These are phyloP conservation scores for Aphelocoma californica DNA, from an alignment of 2,797 vertebrate species.

Conservation along the genomic window DNA sequence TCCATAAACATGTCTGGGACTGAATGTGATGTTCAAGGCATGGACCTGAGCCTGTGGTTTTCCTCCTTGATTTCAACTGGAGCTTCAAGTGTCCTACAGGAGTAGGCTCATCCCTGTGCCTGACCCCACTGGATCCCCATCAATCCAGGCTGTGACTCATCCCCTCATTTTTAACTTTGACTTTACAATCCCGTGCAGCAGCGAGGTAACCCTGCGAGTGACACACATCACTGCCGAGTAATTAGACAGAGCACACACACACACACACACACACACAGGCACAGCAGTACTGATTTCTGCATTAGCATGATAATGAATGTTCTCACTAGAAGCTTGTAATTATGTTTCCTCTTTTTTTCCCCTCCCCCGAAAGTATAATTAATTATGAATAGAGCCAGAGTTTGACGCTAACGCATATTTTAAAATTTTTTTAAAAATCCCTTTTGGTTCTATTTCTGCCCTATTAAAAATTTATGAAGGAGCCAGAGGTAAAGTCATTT, in stretches of 20 bases:
- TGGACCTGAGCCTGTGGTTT: not conserved
- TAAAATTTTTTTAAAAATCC: not conserved
- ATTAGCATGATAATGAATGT: slow-evolving; percentile 78
- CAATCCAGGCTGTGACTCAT: not conserved
- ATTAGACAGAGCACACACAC: slow-evolving; percentile 15
- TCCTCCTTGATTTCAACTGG: not conserved
- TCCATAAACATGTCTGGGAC: slow-evolving; percentile 28
- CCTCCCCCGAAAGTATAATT: slow-evolving; percentile 73
- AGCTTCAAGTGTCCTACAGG: not conserved
- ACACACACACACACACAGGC: not conserved
- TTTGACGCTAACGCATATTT: slow-evolving; percentile 9
- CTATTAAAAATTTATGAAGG: slow-evolving; percentile 64
- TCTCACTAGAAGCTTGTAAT: slow-evolving; percentile 76
- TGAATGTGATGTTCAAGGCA: not conserved
- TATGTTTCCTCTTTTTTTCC: slow-evolving; percentile 68
- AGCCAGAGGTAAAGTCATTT: slow-evolving; percentile 56
- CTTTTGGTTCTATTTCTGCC: slow-evolving; percentile 70
- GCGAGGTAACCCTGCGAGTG: not conserved
- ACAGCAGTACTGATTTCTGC: slow-evolving; percentile 52
- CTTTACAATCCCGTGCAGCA: not conserved
- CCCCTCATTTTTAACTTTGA: not conserved
- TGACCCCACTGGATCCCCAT: not conserved
- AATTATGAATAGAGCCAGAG: slow-evolving; percentile 73
- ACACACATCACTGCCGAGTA: slow-evolving; percentile 54
- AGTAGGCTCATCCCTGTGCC: fast-evolving